phyloP scores from a whole-genome alignment of 2,888 invertebrate species.

The Griposia aprilina region DNA sequence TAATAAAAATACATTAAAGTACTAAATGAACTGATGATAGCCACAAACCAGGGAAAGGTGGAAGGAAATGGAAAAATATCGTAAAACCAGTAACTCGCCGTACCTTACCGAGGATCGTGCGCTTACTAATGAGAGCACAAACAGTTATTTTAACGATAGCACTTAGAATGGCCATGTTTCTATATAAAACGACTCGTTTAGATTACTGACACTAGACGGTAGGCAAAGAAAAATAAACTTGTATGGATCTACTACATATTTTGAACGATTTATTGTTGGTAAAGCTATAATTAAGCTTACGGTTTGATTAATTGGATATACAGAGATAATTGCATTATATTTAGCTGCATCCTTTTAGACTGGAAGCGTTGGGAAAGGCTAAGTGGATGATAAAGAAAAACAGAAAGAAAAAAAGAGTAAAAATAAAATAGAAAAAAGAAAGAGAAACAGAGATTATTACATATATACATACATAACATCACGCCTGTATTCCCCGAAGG shows the following conservation, averaged over 20 bases:
- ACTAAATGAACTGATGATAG: conserved; percentile 54
- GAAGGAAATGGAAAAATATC: conserved; percentile 45
- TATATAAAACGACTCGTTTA: conserved; percentile 50
- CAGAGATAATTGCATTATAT: background rate
- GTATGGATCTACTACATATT: background rate
- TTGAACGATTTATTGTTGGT: background rate
- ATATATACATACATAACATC: too few relatives aligned
- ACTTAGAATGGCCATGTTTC: conserved; percentile 48
- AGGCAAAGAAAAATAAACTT: background rate
- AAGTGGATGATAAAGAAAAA: too few relatives aligned
- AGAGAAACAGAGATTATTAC: too few relatives aligned
- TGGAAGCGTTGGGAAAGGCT: background rate
- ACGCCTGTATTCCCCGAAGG: too few relatives aligned
- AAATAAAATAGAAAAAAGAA: too few relatives aligned
- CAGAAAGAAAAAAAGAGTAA: too few relatives aligned
- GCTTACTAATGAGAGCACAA: conserved; percentile 54
- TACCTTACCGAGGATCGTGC: conserved; percentile 42
- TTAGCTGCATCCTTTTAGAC: background rate
- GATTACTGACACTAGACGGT: conserved; percentile 12
- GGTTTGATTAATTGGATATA: background rate
- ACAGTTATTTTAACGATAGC: conserved; percentile 59
- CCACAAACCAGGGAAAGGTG: conserved; percentile 38
- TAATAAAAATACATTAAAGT: conserved; percentile 48
- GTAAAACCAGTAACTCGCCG: conserved; percentile 46
- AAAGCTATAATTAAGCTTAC: background rate